Conservation (phyloP, 2,888 invertebrate genomes). For the Brachyopa scutellaris region DNA sequence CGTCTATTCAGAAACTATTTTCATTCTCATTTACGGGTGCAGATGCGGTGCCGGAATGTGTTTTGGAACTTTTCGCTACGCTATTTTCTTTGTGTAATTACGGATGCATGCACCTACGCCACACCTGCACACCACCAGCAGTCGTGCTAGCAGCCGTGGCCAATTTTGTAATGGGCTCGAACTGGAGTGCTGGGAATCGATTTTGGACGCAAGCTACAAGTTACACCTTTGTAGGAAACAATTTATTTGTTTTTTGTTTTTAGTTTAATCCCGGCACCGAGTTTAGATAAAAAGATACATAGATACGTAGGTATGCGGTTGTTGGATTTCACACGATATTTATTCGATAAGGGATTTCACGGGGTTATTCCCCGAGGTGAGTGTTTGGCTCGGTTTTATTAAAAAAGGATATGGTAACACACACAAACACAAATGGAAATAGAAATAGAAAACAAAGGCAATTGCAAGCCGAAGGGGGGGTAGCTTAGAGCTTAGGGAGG, state of each 20-base stretch:
- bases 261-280: not conserved
- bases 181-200: not conserved
- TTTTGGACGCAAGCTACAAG: constrained; percentile 4
- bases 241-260: not conserved
- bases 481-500: not conserved
- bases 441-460: not conserved
- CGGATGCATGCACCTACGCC: no score
- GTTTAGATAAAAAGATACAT: constrained; percentile 22
- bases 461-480: not conserved
- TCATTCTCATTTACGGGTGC: not conserved
- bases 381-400: not conserved
- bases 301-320: constrained; percentile 2
- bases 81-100: not conserved
- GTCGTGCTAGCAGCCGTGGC: not conserved
- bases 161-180: constrained; percentile 4
- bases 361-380: constrained; percentile 4
- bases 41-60: constrained; percentile 2
- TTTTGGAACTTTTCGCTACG: constrained; percentile 5
- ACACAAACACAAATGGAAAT: not conserved
- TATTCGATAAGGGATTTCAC: constrained; percentile 33
- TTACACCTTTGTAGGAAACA: constrained; percentile 19
- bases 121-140: no score
- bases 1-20: constrained; percentile 5
- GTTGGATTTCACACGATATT: constrained; percentile 53
- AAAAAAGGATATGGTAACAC: constrained; percentile 3